A percentile compares a stretch with the other conserved stretches of the same genome.
These are phyloP conservation scores for Barypeithes pellucidus DNA, from an alignment of 2,888 invertebrate genomes.

Conservation along the genomic window DNA sequence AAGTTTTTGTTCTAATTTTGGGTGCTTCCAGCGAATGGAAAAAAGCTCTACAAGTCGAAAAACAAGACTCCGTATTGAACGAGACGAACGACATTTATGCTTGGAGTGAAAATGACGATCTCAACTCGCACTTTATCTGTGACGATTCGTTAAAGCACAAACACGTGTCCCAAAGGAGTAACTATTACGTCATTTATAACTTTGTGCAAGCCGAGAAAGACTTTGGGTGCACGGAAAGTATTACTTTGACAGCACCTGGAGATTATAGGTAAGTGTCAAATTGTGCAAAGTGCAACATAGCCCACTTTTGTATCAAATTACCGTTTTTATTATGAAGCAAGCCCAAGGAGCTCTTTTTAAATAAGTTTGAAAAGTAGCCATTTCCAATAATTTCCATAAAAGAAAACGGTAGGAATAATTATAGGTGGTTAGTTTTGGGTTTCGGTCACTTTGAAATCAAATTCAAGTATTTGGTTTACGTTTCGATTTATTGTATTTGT, in stretches of 20 bases:
- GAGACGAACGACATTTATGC: not conserved
- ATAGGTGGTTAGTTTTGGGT: too few relatives aligned
- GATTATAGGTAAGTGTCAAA: constrained; percentile 65
- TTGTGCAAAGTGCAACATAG: too few relatives aligned
- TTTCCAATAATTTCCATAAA: too few relatives aligned
- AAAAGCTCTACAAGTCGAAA: not conserved
- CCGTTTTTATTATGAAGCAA: too few relatives aligned
- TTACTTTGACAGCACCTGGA: constrained; percentile 59
- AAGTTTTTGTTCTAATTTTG: not conserved
- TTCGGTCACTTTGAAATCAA: too few relatives aligned
- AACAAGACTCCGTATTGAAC: not conserved
- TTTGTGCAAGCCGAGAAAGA: constrained; percentile 75
- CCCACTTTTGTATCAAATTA: too few relatives aligned
- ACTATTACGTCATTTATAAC: constrained; percentile 87
- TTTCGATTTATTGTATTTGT: too few relatives aligned
- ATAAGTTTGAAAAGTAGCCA: too few relatives aligned
- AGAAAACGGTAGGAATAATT: too few relatives aligned
- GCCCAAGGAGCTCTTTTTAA: too few relatives aligned
- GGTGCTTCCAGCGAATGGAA: constrained; percentile 26
- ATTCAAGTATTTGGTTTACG: too few relatives aligned
- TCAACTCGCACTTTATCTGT: constrained; percentile 46
- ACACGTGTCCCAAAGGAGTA: constrained; percentile 55
- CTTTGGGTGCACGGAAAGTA: constrained; percentile 56
- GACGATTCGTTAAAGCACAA: constrained; percentile 29
- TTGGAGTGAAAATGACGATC: constrained; percentile 28